Percentiles rank a stretch among this genome's conserved stretches.
These are phyloP conservation scores for Zootermopsis nevadensis DNA, from an alignment of 2,888 invertebrate genomes.

Conservation along the genomic window DNA sequence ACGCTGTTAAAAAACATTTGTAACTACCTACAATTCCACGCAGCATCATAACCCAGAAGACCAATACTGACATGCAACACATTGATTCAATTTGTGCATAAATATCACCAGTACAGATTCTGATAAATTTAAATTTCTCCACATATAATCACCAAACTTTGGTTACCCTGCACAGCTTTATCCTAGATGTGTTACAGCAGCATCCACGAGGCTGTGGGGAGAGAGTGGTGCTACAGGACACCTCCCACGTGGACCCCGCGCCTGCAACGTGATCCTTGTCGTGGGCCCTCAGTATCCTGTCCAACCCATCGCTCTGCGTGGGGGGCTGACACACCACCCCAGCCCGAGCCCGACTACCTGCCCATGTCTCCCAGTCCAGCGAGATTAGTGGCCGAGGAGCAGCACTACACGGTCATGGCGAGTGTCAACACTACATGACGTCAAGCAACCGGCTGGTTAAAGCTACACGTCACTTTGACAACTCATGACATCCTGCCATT, in stretches of 20 bases:
- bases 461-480: no score
- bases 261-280: background rate
- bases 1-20: no score
- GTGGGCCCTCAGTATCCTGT: constrained; percentile 8
- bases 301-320: background rate
- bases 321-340: constrained; percentile 2
- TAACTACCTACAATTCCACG: no score
- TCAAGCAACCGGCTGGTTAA: no score
- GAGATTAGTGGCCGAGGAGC: constrained; percentile 46
- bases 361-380: constrained; percentile 51
- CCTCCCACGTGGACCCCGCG: constrained; percentile 2
- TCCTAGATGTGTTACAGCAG: background rate
- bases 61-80: no score
- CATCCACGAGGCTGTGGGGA: background rate
- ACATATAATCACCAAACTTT: no score
- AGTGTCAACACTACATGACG: constrained; percentile 52
- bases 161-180: no score
- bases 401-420: constrained; percentile 56
- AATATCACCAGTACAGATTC: no score
- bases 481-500: no score
- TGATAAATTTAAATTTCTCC: no score
- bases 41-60: no score
- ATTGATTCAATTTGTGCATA: no score
- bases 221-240: constrained; percentile 12
- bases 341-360: constrained; percentile 52